Evolutionary conservation across 2,888 invertebrate species (phyloP).

Genomic region (Pammene fasciana): DNA sequence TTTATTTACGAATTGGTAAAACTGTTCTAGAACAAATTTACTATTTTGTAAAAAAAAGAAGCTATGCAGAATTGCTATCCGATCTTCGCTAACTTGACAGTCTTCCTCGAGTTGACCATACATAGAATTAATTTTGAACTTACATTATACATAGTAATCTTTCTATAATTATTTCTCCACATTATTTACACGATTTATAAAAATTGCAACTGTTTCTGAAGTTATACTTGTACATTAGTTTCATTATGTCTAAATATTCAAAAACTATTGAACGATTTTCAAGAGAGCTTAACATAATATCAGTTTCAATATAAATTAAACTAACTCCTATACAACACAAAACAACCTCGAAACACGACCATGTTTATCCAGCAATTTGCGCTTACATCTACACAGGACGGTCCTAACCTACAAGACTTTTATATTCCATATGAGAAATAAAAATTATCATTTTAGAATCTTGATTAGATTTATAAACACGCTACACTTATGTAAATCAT

Average conservation of each 20-base stretch:
- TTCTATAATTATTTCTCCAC: constrained; percentile 30
- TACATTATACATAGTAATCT: constrained; percentile 11
- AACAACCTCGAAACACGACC: constrained; percentile 39
- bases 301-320: constrained; percentile 23
- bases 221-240: constrained; percentile 39
- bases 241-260: constrained; percentile 27
- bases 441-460: background rate
- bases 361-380: constrained; percentile 22
- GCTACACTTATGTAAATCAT: constrained; percentile 5
- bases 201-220: constrained; percentile 35
- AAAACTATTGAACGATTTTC: constrained; percentile 22
- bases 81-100: too few species aligned
- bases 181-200: constrained; percentile 40
- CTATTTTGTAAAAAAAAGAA: too few species aligned
- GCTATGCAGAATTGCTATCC: too few species aligned
- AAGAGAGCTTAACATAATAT: constrained; percentile 40
- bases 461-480: background rate
- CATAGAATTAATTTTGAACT: constrained; percentile 10
- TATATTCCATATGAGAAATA: constrained; percentile 12
- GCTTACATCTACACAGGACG: constrained; percentile 32
- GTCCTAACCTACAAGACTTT: constrained; percentile 20
- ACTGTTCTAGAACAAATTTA: too few species aligned
- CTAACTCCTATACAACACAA: constrained; percentile 32
- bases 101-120: too few species aligned
- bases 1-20: too few species aligned